Base-by-base conservation (phyloP, 2,113 vertebrate genomes). In the Phrynocephalus versicolor region DNA sequence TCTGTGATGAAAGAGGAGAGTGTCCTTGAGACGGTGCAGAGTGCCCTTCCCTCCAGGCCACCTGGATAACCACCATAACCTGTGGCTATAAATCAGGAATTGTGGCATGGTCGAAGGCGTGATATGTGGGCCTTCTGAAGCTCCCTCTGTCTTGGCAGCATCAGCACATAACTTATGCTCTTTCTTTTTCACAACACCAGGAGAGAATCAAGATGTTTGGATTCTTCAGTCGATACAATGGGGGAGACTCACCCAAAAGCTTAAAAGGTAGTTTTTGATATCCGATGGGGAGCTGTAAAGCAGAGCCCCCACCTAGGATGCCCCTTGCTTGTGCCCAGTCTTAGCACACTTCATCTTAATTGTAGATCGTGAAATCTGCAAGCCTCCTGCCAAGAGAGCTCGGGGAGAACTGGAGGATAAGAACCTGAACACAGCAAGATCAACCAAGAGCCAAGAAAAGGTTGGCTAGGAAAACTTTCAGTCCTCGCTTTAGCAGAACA, bases 181-280 rank as follows among this genome's bases (percentile, higher is more conserved):
- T 91, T 65, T 74, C 51, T 82, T 39, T 33, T 18, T 25, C 45
- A 23, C 74, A 51, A 35, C 41, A 64, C 64, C 64, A 95, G 94
- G 92, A 92, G 7, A 91, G 94, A 81, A 88, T 95, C 88, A 89
- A 41, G 65, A 86, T 88, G n/a, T 95, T 94, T 91, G 94, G 94
- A 79, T 95, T 95, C 86, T 16, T 30, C 83, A 91, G 65, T 70
- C 90, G 93, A 55, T 95, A 91, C 71, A 65, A 13, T 13, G 41
- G 30, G 35, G 27, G 25, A 51, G 78, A 60, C 12, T 39, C 16
- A 77, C 82, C 90, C 88, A 81, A 85, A 64, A 33, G n/a, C 37
- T 65, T 25, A 74, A 83, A 89, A 94, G 92, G 94, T 93, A 94
- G 19, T 13, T 3, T 37, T 2, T 19, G 6, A 37, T 16, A 27